Conservation (phyloP, 2,113 vertebrate species). For the Hystrix cristata region DNA sequence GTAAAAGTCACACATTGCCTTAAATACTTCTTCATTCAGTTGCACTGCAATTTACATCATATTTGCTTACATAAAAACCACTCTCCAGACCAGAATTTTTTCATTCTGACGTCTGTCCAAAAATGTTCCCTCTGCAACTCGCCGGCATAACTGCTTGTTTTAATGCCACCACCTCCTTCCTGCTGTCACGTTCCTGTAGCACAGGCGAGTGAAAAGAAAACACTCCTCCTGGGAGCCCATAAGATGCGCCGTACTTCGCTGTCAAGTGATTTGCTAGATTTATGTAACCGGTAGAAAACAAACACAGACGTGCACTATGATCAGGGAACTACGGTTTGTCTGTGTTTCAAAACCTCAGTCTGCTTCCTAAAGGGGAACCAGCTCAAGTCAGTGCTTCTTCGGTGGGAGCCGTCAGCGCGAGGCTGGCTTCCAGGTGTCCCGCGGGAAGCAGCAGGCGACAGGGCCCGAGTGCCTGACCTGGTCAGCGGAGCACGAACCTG, state of each 20-base stretch:
- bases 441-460: neutral
- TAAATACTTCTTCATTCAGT: conserved; percentile 40
- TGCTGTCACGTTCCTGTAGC: conserved; percentile 42
- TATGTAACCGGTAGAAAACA: conserved; percentile 46
- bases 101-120: conserved; percentile 66
- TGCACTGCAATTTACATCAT: conserved; percentile 20
- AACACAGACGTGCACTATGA: conserved; percentile 33
- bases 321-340: neutral
- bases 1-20: conserved; percentile 4
- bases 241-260: neutral
- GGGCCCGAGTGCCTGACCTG: neutral
- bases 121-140: conserved; percentile 55
- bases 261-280: conserved; percentile 44
- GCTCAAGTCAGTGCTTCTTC: neutral
- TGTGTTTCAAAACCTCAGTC: neutral
- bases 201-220: conserved; percentile 58
- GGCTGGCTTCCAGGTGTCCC: neutral
- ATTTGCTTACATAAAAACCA: conserved; percentile 60
- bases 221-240: conserved; percentile 28
- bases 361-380: neutral
- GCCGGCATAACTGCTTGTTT: conserved; percentile 29
- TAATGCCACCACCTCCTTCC: conserved; percentile 36
- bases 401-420: too few species aligned
- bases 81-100: conserved; percentile 67
- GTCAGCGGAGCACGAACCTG: neutral